These are phyloP conservation scores for Rhynchopsitta pachyrhyncha DNA, from an alignment of 2,113 vertebrate genomes.

Conservation along the genomic window DNA sequence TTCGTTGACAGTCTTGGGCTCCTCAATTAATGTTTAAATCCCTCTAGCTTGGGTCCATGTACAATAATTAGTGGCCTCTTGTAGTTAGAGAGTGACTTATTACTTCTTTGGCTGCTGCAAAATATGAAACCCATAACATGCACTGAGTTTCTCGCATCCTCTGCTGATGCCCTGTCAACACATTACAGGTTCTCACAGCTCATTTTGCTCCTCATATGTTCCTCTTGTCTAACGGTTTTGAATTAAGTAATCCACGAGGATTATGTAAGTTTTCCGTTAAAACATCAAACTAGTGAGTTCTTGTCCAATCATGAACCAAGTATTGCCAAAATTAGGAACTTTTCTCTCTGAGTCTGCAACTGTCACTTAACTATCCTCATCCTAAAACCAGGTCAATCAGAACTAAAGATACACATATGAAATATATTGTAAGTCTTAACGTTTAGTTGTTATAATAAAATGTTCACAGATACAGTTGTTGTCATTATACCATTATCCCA, in stretches of 20 bases:
- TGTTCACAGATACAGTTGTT: not conserved
- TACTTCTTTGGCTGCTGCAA: not conserved
- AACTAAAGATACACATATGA: not conserved
- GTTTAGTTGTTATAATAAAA: not conserved
- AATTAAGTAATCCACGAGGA: not conserved
- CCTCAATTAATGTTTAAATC: not conserved
- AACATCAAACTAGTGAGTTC: not conserved
- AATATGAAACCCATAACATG: fast-evolving
- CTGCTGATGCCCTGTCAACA: not conserved
- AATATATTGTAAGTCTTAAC: not conserved
- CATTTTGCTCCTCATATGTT: not conserved
- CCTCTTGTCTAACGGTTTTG: not conserved
- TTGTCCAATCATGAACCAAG: not conserved
- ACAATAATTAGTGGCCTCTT: not conserved
- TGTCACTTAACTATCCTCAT: not conserved
- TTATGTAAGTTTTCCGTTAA: not conserved
- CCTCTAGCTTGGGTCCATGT: not conserved
- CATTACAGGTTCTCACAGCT: not conserved
- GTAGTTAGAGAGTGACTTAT: not conserved
- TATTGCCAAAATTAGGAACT: not conserved
- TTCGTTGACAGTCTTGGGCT: not conserved
- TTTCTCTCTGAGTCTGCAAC: not conserved
- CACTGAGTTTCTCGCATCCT: not conserved
- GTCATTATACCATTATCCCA: not conserved
- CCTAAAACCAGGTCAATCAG: not conserved